phyloP scores from a whole-genome alignment of 2,113 vertebrate genomes.

The Etheostoma cragini region DNA sequence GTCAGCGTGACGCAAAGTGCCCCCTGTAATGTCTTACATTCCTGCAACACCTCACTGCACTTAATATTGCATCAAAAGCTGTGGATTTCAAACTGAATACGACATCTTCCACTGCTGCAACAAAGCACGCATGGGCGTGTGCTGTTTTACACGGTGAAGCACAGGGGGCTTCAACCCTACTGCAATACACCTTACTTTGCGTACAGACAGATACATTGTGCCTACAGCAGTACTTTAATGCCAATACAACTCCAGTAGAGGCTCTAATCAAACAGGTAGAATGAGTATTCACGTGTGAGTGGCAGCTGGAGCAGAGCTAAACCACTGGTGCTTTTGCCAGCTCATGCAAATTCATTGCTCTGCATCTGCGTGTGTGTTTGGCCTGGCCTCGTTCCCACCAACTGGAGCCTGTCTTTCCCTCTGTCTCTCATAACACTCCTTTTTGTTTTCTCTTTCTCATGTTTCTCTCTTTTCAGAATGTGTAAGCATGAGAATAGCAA shows the following conservation, averaged over 20 bases:
- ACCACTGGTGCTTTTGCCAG: slow-evolving; percentile 55
- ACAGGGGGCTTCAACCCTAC: slow-evolving; percentile 19
- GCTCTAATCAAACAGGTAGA: slow-evolving; percentile 63
- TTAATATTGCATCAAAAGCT: slow-evolving; percentile 70
- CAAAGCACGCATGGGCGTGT: slow-evolving; percentile 14
- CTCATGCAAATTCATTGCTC: slow-evolving; percentile 65
- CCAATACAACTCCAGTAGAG: slow-evolving; percentile 9
- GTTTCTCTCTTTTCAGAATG: neutral
- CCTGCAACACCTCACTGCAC: slow-evolving; percentile 45
- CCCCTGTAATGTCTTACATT: slow-evolving; percentile 50
- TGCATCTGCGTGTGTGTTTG: slow-evolving; percentile 42
- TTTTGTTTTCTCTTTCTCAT: slow-evolving; percentile 1
- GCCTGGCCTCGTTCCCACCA: slow-evolving; percentile 33
- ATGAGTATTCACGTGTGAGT: slow-evolving; percentile 43
- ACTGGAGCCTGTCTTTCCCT: slow-evolving; percentile 20
- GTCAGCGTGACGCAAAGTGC: slow-evolving; percentile 36
- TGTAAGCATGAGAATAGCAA: slow-evolving; percentile 4
- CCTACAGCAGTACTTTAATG: slow-evolving; percentile 11
- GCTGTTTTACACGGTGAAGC: neutral
- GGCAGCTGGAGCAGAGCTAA: slow-evolving; percentile 56
- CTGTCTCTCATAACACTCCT: slow-evolving; percentile 15
- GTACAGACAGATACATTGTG: slow-evolving; percentile 15
- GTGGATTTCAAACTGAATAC: slow-evolving; percentile 63
- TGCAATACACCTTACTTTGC: slow-evolving; percentile 12
- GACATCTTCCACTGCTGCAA: slow-evolving; percentile 17